Percentiles rank a stretch among this genome's conserved stretches.
Evolutionary conservation across 2,113 vertebrate species (phyloP).

Genomic region (Gymnogyps californianus): DNA sequence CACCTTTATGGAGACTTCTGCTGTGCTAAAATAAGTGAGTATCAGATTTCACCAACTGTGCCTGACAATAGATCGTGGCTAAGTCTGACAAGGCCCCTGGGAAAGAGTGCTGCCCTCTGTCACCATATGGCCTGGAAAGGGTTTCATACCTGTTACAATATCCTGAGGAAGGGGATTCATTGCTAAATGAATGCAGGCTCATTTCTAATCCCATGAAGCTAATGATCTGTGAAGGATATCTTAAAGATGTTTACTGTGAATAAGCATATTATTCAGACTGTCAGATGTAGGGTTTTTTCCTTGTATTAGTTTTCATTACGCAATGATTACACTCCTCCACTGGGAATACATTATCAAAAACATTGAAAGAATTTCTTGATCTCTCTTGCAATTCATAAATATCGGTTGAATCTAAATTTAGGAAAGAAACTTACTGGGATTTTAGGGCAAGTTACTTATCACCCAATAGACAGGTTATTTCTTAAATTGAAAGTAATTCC

Average conservation of each 20-base stretch:
- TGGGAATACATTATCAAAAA: conserved; percentile 25
- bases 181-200: conserved; percentile 58
- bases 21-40: conserved; percentile 65
- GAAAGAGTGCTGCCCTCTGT: conserved; percentile 57
- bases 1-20: conserved; percentile 61
- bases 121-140: conserved; percentile 71
- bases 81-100: conserved; percentile 71
- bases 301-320: conserved; percentile 13
- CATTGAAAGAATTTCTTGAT: conserved; percentile 28
- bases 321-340: conserved; percentile 4
- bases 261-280: conserved; percentile 43
- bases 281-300: neutral
- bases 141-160: conserved; percentile 64
- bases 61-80: conserved; percentile 76
- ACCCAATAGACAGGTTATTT: neutral
- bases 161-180: conserved; percentile 40
- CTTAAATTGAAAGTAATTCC: neutral
- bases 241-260: conserved; percentile 65
- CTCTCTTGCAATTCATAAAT: conserved; percentile 10
- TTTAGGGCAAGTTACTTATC: neutral
- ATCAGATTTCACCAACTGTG: conserved; percentile 75
- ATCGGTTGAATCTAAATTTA: neutral
- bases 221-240: conserved; percentile 71
- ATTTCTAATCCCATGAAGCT: conserved; percentile 69
- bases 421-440: neutral